Evolutionary conservation across 2,113 vertebrate species (phyloP).

Genomic region (Jacana jacana): DNA sequence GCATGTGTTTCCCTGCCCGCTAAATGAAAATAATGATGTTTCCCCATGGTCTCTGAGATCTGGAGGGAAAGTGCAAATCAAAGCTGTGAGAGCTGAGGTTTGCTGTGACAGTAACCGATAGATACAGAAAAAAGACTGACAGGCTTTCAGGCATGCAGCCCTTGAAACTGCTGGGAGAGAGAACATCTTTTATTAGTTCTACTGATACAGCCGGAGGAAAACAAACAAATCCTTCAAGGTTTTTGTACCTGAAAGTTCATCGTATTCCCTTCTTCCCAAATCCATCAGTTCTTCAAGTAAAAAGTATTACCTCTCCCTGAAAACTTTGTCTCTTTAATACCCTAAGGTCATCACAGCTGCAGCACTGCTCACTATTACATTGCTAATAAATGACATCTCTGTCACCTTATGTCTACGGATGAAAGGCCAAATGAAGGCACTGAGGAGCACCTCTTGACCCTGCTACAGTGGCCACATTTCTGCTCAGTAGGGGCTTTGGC

Average conservation of each 20-base stretch:
- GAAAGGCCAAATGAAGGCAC: neutral
- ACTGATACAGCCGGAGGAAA: neutral
- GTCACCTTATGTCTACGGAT: neutral
- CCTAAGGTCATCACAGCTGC: neutral
- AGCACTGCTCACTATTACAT: neutral
- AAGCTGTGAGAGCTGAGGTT: neutral
- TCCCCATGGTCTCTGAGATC: neutral
- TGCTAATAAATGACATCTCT: neutral
- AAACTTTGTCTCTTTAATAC: neutral
- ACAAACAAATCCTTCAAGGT: neutral
- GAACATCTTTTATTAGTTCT: neutral
- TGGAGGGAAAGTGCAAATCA: neutral
- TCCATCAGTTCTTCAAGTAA: neutral
- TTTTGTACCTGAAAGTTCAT: neutral
- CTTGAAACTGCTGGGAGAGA: neutral
- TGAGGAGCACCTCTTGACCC: neutral
- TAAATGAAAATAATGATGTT: neutral
- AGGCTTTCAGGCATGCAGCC: neutral
- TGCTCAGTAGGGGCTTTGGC: neutral
- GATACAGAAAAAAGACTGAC: neutral
- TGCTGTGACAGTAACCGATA: neutral
- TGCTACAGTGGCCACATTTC: neutral
- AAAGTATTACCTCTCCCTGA: neutral
- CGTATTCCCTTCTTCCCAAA: neutral
- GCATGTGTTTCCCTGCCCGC: neutral